Evolutionary conservation across 2,113 vertebrate genomes (phyloP).

Genomic region (Pampusana beccarii): DNA sequence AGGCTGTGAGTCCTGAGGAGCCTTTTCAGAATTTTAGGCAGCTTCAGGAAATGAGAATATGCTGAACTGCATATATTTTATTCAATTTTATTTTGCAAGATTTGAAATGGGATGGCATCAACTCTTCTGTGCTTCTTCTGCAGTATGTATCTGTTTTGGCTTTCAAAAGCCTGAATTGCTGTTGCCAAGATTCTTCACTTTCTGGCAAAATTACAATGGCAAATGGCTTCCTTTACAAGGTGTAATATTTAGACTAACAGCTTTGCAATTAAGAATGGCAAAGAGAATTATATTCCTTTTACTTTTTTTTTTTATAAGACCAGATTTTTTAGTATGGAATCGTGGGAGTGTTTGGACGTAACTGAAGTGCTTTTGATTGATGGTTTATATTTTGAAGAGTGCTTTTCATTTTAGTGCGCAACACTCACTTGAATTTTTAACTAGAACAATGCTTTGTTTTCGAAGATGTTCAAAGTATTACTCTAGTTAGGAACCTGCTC

Average conservation of each 20-base stretch:
- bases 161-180: slow-evolving; percentile 56
- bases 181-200: slow-evolving; percentile 64
- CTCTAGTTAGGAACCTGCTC: not conserved
- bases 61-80: slow-evolving; percentile 40
- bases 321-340: slow-evolving; percentile 61
- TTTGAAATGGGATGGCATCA: slow-evolving; percentile 47
- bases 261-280: slow-evolving; percentile 70
- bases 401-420: slow-evolving; percentile 34
- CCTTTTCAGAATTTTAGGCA: slow-evolving; percentile 3
- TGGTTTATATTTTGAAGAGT: slow-evolving; percentile 64
- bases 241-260: slow-evolving; percentile 72
- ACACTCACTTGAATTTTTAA: slow-evolving; percentile 32
- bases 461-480: slow-evolving; percentile 22
- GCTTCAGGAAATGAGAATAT: slow-evolving; percentile 22
- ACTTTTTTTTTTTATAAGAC: slow-evolving; percentile 59
- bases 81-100: slow-evolving; percentile 61
- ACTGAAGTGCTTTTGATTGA: slow-evolving; percentile 65
- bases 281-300: slow-evolving; percentile 59
- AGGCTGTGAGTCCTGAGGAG: not conserved
- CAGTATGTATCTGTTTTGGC: slow-evolving; percentile 65
- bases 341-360: slow-evolving; percentile 63
- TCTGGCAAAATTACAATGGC: slow-evolving; percentile 67
- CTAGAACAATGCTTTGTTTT: slow-evolving; percentile 60
- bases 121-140: slow-evolving; percentile 48
- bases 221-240: slow-evolving; percentile 71